A percentile compares a stretch with the other conserved stretches of the same genome.
These are phyloP conservation scores for Tupaia tana DNA, from an alignment of 2,113 vertebrate genomes.

Conservation along the genomic window DNA sequence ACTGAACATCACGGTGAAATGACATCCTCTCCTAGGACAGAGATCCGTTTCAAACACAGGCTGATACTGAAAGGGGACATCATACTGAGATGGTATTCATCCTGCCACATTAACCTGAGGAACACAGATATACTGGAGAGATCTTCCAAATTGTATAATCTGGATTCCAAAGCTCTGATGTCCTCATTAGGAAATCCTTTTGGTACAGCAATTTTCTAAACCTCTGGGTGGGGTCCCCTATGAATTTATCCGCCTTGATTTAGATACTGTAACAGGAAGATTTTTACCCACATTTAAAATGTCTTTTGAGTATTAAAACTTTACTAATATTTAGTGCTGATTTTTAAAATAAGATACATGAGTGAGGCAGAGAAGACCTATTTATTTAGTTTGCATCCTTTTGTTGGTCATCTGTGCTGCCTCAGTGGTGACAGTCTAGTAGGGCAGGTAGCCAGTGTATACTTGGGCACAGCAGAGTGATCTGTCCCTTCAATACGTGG, in stretches of 20 bases:
- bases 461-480: not conserved
- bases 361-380: not conserved
- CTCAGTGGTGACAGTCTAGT: not conserved
- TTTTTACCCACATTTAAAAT: slow-evolving; percentile 6
- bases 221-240: not conserved
- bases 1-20: not conserved
- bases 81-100: fast-evolving
- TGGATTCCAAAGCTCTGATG: fast-evolving
- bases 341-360: not conserved
- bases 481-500: not conserved
- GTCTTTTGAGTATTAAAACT: not conserved
- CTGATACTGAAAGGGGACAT: not conserved
- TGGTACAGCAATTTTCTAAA: not conserved
- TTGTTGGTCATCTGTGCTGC: too few relatives aligned
- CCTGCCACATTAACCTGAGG: too few relatives aligned
- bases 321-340: not conserved
- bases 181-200: not conserved
- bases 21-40: not conserved
- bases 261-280: not conserved
- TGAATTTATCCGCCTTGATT: not conserved
- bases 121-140: not conserved
- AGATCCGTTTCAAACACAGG: not conserved
- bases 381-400: not conserved
- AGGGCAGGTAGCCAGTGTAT: not conserved
- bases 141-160: not conserved